Conservation (phyloP, 2,113 vertebrate species). For the Cacatua alba region DNA sequence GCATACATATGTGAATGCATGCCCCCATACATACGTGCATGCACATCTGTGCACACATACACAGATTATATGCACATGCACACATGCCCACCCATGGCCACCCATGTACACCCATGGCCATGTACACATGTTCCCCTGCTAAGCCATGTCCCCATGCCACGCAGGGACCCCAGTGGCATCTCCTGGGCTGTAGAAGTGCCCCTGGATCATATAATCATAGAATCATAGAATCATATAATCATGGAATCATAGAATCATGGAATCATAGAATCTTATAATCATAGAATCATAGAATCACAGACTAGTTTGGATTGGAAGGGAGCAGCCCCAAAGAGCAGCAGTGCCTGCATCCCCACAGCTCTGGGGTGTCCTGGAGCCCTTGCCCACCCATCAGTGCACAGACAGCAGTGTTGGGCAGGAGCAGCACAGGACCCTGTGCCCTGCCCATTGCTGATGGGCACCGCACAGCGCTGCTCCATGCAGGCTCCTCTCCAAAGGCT, state of each 20-base stretch:
- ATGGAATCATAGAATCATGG: too few species aligned
- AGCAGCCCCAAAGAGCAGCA: neutral
- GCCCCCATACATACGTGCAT: neutral
- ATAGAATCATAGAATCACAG: too few species aligned
- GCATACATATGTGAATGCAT: neutral
- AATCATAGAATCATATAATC: too few species aligned
- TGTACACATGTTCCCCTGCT: accelerated
- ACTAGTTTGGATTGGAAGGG: neutral
- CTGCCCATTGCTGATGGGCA: accelerated
- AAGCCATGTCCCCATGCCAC: accelerated
- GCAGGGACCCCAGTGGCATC: accelerated
- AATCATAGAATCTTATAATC: too few species aligned
- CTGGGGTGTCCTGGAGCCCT: accelerated
- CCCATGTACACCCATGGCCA: neutral
- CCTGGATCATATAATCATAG: neutral
- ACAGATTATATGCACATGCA: too few species aligned
- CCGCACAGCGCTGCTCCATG: accelerated
- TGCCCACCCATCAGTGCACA: accelerated
- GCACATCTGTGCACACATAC: too few species aligned
- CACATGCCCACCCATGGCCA: too few species aligned
- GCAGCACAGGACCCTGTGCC: accelerated
- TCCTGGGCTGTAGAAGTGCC: neutral
- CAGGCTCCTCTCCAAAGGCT: accelerated
- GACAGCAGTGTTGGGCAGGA: accelerated
- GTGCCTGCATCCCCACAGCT: accelerated